Conservation (phyloP, 2,797 vertebrate species). For the Phrynocephalus vlangalii region DNA sequence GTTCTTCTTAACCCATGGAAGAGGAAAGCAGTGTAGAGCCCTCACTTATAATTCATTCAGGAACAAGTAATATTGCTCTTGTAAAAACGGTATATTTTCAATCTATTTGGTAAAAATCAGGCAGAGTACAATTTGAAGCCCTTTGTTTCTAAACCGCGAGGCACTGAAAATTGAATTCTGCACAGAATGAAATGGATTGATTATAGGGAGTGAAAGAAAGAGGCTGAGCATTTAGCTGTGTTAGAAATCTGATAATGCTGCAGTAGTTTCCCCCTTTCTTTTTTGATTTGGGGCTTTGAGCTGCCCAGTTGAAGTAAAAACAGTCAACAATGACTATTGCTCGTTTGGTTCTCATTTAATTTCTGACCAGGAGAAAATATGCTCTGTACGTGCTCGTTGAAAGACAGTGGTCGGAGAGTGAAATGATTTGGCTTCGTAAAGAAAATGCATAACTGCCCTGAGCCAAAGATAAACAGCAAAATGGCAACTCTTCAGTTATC, state of each 20-base stretch:
- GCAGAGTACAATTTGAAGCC: neutral
- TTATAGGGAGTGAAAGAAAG: slow-evolving; percentile 13
- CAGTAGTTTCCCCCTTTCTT: neutral
- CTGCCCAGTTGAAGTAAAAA: slow-evolving; percentile 45
- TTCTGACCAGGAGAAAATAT: slow-evolving; percentile 4
- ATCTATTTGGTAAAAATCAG: slow-evolving; percentile 38
- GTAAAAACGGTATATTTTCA: slow-evolving; percentile 36
- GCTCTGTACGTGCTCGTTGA: neutral
- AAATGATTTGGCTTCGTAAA: slow-evolving; percentile 47
- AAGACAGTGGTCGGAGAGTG: neutral
- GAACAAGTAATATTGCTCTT: neutral
- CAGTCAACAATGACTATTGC: slow-evolving; percentile 23
- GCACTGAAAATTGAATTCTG: slow-evolving; percentile 29
- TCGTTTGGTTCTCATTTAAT: slow-evolving; percentile 49
- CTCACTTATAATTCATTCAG: neutral
- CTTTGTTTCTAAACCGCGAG: slow-evolving; percentile 35
- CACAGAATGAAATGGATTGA: slow-evolving; percentile 35
- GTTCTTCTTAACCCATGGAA: neutral
- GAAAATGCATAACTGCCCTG: slow-evolving; percentile 27
- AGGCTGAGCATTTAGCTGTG: slow-evolving; percentile 33
- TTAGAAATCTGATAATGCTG: slow-evolving; percentile 8
- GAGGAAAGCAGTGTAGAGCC: neutral
- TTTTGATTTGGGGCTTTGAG: slow-evolving; percentile 25
- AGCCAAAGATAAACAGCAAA: slow-evolving; percentile 65
- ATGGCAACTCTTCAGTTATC: slow-evolving; percentile 41